A percentile compares a stretch with the other conserved stretches of the same genome.
These are phyloP conservation scores for Dunckerocampus dactyliophorus DNA, from an alignment of 2,113 vertebrate species.

Conservation along the genomic window DNA sequence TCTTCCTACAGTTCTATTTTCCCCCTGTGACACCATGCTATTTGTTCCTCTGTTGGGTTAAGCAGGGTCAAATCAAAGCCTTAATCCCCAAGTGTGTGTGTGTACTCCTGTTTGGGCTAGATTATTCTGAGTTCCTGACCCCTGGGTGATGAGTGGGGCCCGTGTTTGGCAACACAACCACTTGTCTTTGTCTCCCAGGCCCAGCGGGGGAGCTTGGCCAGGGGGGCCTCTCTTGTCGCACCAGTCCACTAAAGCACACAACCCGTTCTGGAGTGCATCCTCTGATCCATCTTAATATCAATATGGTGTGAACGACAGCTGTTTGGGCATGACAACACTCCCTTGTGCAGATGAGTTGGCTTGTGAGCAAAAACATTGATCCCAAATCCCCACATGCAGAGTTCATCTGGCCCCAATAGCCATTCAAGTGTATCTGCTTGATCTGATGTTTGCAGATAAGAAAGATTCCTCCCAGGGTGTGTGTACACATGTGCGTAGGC, in stretches of 20 bases:
- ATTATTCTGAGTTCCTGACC: slow-evolving; percentile 74
- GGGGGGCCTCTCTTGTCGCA: slow-evolving; percentile 51
- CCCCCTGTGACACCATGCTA: slow-evolving; percentile 26
- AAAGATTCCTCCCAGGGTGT: slow-evolving; percentile 51
- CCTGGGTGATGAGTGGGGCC: slow-evolving; percentile 59
- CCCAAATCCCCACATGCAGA: slow-evolving; percentile 53
- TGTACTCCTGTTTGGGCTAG: slow-evolving; percentile 58
- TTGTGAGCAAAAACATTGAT: slow-evolving; percentile 67
- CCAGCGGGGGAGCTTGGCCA: slow-evolving; percentile 52
- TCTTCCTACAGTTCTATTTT: slow-evolving; percentile 19
- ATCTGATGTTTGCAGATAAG: slow-evolving; percentile 68
- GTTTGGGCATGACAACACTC: slow-evolving; percentile 40
- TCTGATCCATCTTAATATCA: slow-evolving; percentile 51
- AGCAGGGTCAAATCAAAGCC: slow-evolving; percentile 70
- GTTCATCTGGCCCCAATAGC: slow-evolving; percentile 63
- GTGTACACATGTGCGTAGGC: slow-evolving; percentile 30
- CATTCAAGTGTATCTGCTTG: slow-evolving; percentile 65
- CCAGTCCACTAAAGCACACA: slow-evolving; percentile 33
- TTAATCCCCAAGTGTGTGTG: slow-evolving; percentile 40
- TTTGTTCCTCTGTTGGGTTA: slow-evolving; percentile 60
- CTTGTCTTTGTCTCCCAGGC: slow-evolving; percentile 68
- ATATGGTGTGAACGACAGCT: slow-evolving; percentile 58
- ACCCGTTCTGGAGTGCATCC: slow-evolving; percentile 32
- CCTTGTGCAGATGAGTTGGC: slow-evolving; percentile 43
- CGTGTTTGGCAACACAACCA: slow-evolving; percentile 75